Evolutionary conservation across 2,888 invertebrate species (phyloP), one percentile per base, ranked within the genome.

Genomic region (Andricus quercusramuli): DNA sequence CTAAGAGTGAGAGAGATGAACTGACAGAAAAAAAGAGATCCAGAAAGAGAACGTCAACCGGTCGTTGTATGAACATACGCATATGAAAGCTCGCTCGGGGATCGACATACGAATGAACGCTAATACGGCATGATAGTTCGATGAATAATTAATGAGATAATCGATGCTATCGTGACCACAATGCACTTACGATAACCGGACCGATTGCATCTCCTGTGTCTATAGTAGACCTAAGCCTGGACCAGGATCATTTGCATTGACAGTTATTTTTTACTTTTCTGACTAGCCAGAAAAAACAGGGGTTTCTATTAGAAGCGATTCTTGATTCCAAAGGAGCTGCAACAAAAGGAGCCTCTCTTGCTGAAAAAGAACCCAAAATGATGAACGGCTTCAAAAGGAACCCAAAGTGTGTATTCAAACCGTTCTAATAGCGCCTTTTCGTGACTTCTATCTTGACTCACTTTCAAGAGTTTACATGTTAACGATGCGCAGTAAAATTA

Each of bases 81-180:
- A 44, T 44, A 47, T 25, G 62, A 77, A 41, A 62, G 59, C 77
- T 37, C 17, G 22, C 25, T 70, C 65, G 37, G 62, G 79, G 17
- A 77, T 66, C 59, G 47, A 37, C 56, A 67, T 80, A 80, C 56
- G 77, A 80, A 76, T 79, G 66, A 80, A 77, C 67, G 67, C 41
- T 80, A 77, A 80, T 80, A 56, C 56, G 66, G 41, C 41, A 51
- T 32, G 66, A 80, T 77, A 56, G 67, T 77, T 77, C 67, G 77
- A 80, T 80, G 80, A 80, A 80, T 80, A 80, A 80, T 77, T 80
- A 80, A 77, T 67, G 77, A 80, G 80, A 80, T 80, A 80, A 80
- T 80, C 80, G 80, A 80, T 80, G 67, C 80, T 66, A 80, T 80
- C 77, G 77, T 67, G 56, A 51, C 67, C 67, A 80, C 80, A 80